Base-by-base conservation (phyloP, 1,140 invertebrate genomes). In the Saccostrea echinata region DNA sequence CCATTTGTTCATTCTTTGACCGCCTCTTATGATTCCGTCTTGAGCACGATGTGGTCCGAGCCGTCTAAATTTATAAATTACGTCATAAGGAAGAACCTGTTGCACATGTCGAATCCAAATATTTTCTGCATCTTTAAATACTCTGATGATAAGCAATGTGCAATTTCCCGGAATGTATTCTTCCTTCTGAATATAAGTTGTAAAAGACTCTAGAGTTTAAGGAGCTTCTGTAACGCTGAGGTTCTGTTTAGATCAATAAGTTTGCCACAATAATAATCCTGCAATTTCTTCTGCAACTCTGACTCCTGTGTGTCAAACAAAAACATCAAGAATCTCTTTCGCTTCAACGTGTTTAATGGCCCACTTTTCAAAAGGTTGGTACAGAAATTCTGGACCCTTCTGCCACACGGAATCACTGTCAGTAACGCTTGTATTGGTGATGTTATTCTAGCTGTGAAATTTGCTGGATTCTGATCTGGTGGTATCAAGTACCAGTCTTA, bases 401-500 rank as follows among this genome's bases (percentile, higher is more conserved):
- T n/a, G n/a, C n/a, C n/a, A n/a, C n/a, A n/a, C n/a, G n/a, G n/a
- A n/a, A n/a, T n/a, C n/a, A n/a, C n/a, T n/a, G n/a, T n/a, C n/a
- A n/a, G n/a, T n/a, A n/a, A n/a, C n/a, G n/a, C n/a, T n/a, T n/a
- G n/a, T n/a, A n/a, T n/a, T n/a, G n/a, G n/a, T n/a, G n/a, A n/a
- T n/a, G n/a, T n/a, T n/a, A n/a, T n/a, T n/a, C n/a, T n/a, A n/a
- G 52, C 12, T 53, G 52, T 53, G 43, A 84, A 18, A 51, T 84
- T 61, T 51, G 83, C 82, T 6, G 80, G 57, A 84, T 88, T 88
- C 13, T 71, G 13, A 13, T 55, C 68, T 16, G 24, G 16, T 53
- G 86, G 68, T 13, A 80, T 53, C 82, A 82, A 88, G 43, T 68
- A 88, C 51, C 86, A 88, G 3, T 88, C 86, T 8, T 27, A 33